These are phyloP conservation scores for Barypeithes pellucidus DNA, from an alignment of 2,888 invertebrate species.

Conservation along the genomic window DNA sequence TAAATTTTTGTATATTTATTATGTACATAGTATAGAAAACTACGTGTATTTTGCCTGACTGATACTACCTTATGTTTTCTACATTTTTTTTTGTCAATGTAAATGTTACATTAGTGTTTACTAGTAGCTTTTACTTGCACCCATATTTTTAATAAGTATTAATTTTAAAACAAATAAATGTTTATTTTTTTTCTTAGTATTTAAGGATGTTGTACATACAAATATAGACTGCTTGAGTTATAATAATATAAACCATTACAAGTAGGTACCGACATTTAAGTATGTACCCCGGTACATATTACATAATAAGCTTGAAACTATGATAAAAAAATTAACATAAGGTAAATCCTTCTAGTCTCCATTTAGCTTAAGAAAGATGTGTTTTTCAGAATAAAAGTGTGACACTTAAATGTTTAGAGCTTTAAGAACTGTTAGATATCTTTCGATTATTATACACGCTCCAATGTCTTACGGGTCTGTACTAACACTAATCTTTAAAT, in stretches of 20 bases:
- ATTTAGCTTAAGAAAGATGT: slow-evolving; percentile 43
- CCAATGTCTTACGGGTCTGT: slow-evolving; percentile 47
- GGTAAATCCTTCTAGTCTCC: slow-evolving; percentile 48
- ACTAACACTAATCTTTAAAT: slow-evolving; percentile 25
- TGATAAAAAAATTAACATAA: slow-evolving; percentile 21
- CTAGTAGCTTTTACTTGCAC: slow-evolving; percentile 24
- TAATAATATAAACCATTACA: slow-evolving; percentile 29
- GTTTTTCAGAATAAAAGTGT: slow-evolving; percentile 43
- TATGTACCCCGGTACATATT: slow-evolving; percentile 22
- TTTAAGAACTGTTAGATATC: slow-evolving; percentile 46
- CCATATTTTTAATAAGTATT: slow-evolving; percentile 6
- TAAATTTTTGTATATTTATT: slow-evolving; percentile 62
- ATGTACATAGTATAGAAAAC: slow-evolving; percentile 62
- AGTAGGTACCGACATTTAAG: slow-evolving; percentile 23
- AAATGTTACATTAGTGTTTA: slow-evolving; percentile 33
- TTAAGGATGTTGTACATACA: slow-evolving; percentile 43
- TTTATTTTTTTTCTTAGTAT: slow-evolving; percentile 22
- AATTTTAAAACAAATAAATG: slow-evolving; percentile 21
- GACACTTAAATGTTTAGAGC: slow-evolving; percentile 51
- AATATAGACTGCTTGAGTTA: slow-evolving; percentile 46
- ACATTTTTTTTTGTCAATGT: slow-evolving; percentile 33
- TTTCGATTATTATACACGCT: slow-evolving; percentile 37
- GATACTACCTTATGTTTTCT: slow-evolving; percentile 53
- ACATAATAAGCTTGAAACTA: slow-evolving; percentile 26
- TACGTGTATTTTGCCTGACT: slow-evolving; percentile 62